Conservation (phyloP, 2,888 invertebrate species). For the Cinara cedri region DNA sequence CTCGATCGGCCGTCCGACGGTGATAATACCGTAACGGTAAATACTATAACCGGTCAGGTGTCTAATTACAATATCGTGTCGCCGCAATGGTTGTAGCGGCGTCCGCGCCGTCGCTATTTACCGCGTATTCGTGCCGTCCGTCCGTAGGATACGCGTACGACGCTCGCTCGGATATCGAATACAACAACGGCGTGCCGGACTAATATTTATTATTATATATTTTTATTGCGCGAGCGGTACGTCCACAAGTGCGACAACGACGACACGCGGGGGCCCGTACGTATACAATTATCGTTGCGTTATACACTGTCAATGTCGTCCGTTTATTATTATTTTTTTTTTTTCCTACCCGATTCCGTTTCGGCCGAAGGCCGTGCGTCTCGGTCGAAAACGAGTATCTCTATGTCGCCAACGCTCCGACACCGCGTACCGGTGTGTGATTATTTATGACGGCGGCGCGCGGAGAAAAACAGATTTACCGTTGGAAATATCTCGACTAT, state of each 20-base stretch:
- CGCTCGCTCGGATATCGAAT: not conserved
- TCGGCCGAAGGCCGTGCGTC: not conserved
- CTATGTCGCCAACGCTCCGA: not conserved
- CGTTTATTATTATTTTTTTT: not conserved
- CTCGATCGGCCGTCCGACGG: no score
- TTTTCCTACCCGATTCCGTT: no score
- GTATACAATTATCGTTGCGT: not conserved
- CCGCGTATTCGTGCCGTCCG: not conserved
- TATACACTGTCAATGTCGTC: conserved; percentile 41
- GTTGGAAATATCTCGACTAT: not conserved
- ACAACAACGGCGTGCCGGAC: no score
- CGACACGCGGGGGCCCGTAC: no score
- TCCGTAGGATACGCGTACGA: not conserved
- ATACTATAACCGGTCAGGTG: not conserved
- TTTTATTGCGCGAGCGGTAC: not conserved
- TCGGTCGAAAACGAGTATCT: not conserved
- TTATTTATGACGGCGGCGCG: not conserved
- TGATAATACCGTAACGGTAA: no score
- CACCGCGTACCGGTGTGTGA: no score
- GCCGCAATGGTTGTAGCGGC: no score
- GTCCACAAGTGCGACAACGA: not conserved
- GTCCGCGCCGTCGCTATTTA: not conserved
- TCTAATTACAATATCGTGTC: not conserved
- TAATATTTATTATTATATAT: not conserved
- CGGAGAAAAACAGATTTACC: not conserved